Conservation (phyloP, 2,888 invertebrate genomes). For the Stratiomys singularior region DNA sequence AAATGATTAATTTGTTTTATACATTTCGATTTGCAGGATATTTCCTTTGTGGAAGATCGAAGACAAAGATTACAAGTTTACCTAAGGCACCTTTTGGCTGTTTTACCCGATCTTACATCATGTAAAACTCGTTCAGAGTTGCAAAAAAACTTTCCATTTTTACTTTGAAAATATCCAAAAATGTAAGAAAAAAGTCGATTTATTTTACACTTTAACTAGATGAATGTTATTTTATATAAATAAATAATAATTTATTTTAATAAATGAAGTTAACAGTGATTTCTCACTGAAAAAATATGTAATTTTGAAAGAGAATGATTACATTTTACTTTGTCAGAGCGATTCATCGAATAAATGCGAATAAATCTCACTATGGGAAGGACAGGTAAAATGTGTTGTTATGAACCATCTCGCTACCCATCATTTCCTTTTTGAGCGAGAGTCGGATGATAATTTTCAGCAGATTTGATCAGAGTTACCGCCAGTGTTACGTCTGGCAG, state of each 20-base stretch:
- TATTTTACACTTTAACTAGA: not conserved
- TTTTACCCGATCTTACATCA: slow-evolving; percentile 80
- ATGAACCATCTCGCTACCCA: no score
- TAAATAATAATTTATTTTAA: not conserved
- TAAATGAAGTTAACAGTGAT: not conserved
- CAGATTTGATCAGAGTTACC: no score
- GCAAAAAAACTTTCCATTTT: slow-evolving; percentile 85
- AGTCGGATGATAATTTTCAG: no score
- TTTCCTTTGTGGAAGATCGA: slow-evolving; percentile 87
- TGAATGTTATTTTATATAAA: not conserved
- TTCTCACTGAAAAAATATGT: no score
- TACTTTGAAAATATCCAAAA: slow-evolving; percentile 60
- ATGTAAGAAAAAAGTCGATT: not conserved
- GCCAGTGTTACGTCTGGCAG: no score
- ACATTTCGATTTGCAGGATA: slow-evolving; percentile 69
- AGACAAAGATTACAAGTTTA: slow-evolving; percentile 87
- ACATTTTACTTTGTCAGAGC: no score
- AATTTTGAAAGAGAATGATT: no score
- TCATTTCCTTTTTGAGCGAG: no score
- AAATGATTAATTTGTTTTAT: no score
- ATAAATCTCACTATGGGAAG: no score
- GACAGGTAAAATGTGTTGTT: no score
- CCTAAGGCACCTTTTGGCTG: slow-evolving; percentile 83
- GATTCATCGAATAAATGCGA: no score
- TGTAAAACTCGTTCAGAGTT: slow-evolving; percentile 82